Conservation (phyloP, 2,888 invertebrate species). For the Luffia ferchaultella region DNA sequence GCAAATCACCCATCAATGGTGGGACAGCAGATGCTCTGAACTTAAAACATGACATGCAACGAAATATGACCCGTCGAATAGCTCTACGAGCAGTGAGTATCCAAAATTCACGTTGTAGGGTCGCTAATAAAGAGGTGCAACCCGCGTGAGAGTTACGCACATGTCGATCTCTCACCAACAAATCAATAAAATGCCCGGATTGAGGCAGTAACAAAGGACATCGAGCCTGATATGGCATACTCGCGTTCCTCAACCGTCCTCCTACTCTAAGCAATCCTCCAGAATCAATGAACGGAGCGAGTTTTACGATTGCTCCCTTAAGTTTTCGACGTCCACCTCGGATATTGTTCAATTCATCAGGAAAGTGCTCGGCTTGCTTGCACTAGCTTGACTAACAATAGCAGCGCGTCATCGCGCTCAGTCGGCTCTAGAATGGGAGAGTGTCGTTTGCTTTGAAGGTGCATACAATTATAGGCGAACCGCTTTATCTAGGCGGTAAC, state of each 20-base stretch:
- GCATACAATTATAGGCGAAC: background rate
- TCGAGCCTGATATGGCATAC: too few relatives aligned
- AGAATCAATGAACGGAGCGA: background rate
- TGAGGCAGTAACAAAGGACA: background rate
- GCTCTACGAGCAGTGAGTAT: background rate
- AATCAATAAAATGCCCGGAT: background rate
- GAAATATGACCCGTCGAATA: too few relatives aligned
- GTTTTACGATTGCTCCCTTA: too few relatives aligned
- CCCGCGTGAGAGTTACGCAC: background rate
- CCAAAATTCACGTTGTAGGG: background rate
- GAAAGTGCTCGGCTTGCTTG: background rate
- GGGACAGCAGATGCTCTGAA: too few relatives aligned
- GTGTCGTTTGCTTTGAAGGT: background rate
- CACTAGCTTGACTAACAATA: background rate
- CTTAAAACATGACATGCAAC: too few relatives aligned
- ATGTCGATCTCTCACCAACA: background rate
- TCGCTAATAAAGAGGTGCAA: background rate
- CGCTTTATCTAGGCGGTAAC: background rate
- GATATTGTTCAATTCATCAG: background rate
- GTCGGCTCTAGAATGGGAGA: background rate
- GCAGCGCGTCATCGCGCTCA: background rate
- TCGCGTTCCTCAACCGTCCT: slow-evolving; percentile 11
- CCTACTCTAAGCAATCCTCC: slow-evolving; percentile 6
- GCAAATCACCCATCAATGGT: too few relatives aligned
- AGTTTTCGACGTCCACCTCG: background rate